Conservation (phyloP, 2,797 vertebrate species). For the Esox lucius region DNA sequence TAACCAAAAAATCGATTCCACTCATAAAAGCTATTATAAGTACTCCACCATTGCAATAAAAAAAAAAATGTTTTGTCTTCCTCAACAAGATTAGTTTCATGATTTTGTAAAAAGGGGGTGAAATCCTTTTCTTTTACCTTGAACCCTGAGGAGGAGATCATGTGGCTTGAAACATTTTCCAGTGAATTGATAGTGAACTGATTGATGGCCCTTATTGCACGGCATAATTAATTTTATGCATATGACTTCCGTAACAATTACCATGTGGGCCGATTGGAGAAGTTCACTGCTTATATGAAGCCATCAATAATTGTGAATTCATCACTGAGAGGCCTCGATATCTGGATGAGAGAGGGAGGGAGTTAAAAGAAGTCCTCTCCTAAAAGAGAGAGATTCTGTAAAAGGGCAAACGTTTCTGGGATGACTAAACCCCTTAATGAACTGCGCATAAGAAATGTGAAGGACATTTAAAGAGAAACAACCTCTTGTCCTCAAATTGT, state of each 20-base stretch:
- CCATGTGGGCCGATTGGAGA: slow-evolving; percentile 81
- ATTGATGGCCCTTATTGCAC: slow-evolving; percentile 89
- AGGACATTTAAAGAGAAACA: slow-evolving; percentile 45
- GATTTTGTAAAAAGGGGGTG: slow-evolving; percentile 55
- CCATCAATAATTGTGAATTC: slow-evolving; percentile 80
- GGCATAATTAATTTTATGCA: slow-evolving; percentile 94
- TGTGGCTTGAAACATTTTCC: slow-evolving; percentile 75
- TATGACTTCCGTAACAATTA: slow-evolving; percentile 95
- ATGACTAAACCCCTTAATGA: slow-evolving; percentile 55
- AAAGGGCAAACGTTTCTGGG: slow-evolving; percentile 67
- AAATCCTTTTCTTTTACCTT: slow-evolving; percentile 63
- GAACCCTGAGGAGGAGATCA: slow-evolving; percentile 70
- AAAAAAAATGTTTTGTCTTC: slow-evolving; percentile 48
- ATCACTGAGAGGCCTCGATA: slow-evolving; percentile 60
- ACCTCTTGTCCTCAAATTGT: slow-evolving; percentile 11
- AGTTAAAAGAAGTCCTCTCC: slow-evolving; percentile 40
- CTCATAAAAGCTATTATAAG: not conserved
- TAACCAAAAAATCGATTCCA: not conserved
- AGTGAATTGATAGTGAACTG: slow-evolving; percentile 85
- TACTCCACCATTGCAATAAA: slow-evolving; percentile 11
- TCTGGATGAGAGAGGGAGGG: slow-evolving; percentile 45
- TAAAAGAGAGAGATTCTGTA: slow-evolving; percentile 45
- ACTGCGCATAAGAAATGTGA: slow-evolving; percentile 47
- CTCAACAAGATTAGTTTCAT: slow-evolving; percentile 64
- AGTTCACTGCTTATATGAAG: slow-evolving; percentile 86